phyloP scores from a whole-genome alignment of 92 coral and sea anemone genomes.

The Palythoa grandis region DNA sequence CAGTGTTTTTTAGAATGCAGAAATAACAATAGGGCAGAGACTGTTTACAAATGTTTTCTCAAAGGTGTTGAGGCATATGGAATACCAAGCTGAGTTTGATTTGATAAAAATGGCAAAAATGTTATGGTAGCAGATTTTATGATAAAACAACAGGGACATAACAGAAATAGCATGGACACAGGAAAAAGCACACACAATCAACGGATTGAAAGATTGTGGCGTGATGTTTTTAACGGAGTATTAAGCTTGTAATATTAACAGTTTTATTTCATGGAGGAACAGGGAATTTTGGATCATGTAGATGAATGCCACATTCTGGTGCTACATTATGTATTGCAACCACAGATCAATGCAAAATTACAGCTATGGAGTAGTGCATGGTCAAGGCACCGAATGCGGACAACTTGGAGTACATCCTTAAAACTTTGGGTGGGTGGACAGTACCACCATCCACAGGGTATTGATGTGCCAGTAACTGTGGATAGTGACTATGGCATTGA shows the following conservation, averaged over 20 bases:
- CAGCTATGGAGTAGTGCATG: conserved; percentile 19
- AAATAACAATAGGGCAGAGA: conserved; percentile 48
- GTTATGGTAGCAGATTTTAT: conserved; percentile 40
- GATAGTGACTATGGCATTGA: conserved; percentile 1
- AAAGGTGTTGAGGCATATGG: conserved; percentile 46
- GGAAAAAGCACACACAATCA: too few relatives aligned
- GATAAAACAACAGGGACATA: conserved; percentile 37
- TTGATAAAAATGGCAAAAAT: conserved; percentile 35
- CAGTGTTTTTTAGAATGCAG: conserved; percentile 7
- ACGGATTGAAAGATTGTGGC: conserved; percentile 40
- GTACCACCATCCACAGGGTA: conserved; percentile 32
- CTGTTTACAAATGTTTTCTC: conserved; percentile 45
- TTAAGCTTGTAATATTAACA: conserved; percentile 41
- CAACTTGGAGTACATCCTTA: conserved; percentile 41
- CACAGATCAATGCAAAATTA: conserved; percentile 26
- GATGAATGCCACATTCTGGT: conserved; percentile 24
- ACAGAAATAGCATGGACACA: conserved; percentile 48
- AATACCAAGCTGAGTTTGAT: conserved; percentile 21
- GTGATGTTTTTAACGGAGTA: conserved; percentile 43
- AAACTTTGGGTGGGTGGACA: conserved; percentile 50
- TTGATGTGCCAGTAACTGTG: conserved; percentile 26
- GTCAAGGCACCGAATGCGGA: conserved; percentile 41
- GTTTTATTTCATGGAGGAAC: conserved; percentile 41
- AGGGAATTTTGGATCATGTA: conserved; percentile 29
- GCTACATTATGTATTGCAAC: conserved; percentile 20